These are phyloP conservation scores for Callionymus lyra DNA, from an alignment of 2,113 vertebrate genomes.

Conservation along the genomic window DNA sequence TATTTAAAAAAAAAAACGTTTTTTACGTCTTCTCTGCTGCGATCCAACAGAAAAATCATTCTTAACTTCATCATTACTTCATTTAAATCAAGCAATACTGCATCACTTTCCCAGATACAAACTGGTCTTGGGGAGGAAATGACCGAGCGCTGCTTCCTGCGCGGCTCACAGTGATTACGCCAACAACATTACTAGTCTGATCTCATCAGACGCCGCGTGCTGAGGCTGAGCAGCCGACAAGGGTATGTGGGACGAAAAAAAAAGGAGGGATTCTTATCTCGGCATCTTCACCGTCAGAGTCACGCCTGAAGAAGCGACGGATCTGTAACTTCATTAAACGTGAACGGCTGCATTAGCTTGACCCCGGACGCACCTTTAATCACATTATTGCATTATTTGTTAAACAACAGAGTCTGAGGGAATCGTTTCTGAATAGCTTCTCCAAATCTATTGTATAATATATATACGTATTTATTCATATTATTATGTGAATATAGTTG, in stretches of 20 bases:
- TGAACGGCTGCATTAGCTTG: conserved; percentile 43
- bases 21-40: no score
- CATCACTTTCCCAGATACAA: not conserved
- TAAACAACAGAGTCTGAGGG: no score
- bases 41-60: no score
- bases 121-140: conserved; percentile 14
- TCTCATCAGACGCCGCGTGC: conserved; percentile 39
- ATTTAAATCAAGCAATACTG: no score
- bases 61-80: no score
- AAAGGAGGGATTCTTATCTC: conserved; percentile 49
- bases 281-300: conserved; percentile 36
- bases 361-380: conserved; percentile 34
- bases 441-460: no score
- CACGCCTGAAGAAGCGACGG: conserved; percentile 29
- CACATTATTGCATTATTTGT: conserved; percentile 35
- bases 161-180: conserved; percentile 31
- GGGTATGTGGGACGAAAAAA: conserved; percentile 11
- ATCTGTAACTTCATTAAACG: conserved; percentile 51
- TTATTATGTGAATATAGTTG: no score
- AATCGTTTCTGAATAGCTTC: no score
- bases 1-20: no score
- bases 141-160: conserved; percentile 16
- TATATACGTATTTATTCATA: no score
- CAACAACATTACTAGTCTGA: conserved; percentile 49
- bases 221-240: conserved; percentile 24